Evolutionary conservation across 2,113 vertebrate species (phyloP), one percentile per base, ranked within the genome.

Genomic region (Crotalus horridus): DNA sequence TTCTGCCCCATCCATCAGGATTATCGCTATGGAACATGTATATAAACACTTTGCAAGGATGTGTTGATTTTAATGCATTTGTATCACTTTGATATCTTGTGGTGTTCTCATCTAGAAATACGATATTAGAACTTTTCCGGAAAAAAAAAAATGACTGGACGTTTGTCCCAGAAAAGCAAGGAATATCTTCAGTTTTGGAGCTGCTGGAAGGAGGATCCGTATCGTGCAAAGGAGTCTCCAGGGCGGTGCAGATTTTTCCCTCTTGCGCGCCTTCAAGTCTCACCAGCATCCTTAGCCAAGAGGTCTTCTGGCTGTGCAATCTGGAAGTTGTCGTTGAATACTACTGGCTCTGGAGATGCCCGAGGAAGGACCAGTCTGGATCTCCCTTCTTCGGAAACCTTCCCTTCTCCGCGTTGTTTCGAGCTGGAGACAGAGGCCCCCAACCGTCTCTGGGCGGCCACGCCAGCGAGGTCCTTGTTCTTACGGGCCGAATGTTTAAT

Each of bases 401-500:
- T n/a, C 55, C 7, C 8, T 29, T 51, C 58, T 2, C 64, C 24
- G 55, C 23, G 5, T 26, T 64, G 43, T 21, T 24, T 69, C 2
- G n/a, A 17, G n/a, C n/a, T 17, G 29, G 69, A 74, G 13, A 64
- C 29, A 74, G 69, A 20, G 4, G 5, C 13, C 13, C 29, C 10
- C 61, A 13, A 69, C 9, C 53, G 21, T 54, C 53, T 64, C 64
- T 26, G 59, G 43, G 6, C 90, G 33, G 88, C 87, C 88, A 46
- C 33, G 24, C 43, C 87, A 64, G 81, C 33, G 20, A 51, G 33
- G 64, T 56, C 55, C 69, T 90, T 55, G 33, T 10, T 23, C 55
- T 87, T 51, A 29, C 11, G 74, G 90, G 26, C 88, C 88, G 69
- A 94, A 91, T 89, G 64, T 94, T 54, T 48, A n/a, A 74, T 86